Evolutionary conservation across 2,888 invertebrate species (phyloP).

Genomic region (Mechanitis mazaeus): DNA sequence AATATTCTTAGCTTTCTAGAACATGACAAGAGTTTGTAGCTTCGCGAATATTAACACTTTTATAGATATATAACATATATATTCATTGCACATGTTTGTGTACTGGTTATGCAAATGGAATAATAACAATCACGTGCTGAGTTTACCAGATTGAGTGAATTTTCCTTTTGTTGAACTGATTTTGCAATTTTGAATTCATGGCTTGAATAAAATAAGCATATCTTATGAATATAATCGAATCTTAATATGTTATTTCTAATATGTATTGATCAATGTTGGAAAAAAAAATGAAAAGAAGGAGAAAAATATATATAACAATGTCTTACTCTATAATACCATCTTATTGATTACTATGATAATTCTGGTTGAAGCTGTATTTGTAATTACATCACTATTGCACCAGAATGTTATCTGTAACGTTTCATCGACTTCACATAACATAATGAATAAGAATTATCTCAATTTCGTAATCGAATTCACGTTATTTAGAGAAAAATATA

Average conservation of each 20-base stretch:
- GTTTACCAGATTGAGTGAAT: constrained; percentile 29
- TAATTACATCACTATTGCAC: not conserved
- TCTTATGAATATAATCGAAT: too few species aligned
- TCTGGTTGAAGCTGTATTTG: not conserved
- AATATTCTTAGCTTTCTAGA: constrained; percentile 20
- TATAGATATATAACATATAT: constrained; percentile 17
- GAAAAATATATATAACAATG: too few species aligned
- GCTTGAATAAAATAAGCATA: not conserved
- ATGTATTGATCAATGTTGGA: too few species aligned
- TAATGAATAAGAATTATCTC: constrained; percentile 4
- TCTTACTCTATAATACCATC: too few species aligned
- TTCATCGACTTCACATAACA: constrained; percentile 1
- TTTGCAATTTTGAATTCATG: constrained; percentile 17
- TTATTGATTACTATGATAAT: too few species aligned
- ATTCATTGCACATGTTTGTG: constrained; percentile 23
- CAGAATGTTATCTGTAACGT: not conserved
- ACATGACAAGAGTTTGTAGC: constrained; percentile 19
- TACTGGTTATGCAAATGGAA: constrained; percentile 37
- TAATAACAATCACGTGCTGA: constrained; percentile 34
- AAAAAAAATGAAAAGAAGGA: too few species aligned
- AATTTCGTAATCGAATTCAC: constrained; percentile 28
- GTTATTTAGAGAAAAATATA: constrained; percentile 25
- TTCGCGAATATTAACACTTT: constrained; percentile 33
- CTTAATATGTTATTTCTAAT: too few species aligned
- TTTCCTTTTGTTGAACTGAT: constrained; percentile 25